phyloP scores from a whole-genome alignment of 2,113 vertebrate species.

The Perca schrenkii region DNA sequence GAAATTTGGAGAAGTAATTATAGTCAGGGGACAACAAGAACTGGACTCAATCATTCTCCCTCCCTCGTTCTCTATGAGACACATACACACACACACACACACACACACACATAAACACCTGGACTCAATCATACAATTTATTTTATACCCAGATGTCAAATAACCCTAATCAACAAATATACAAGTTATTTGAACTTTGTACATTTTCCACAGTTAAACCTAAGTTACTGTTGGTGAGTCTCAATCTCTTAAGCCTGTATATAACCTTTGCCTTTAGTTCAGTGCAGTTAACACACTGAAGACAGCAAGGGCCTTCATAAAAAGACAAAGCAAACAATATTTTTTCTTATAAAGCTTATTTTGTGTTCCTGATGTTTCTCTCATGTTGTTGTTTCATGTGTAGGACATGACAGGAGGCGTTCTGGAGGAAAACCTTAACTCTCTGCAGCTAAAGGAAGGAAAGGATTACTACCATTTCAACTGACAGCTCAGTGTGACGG shows the following conservation, averaged over 20 bases:
- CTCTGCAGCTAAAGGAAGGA: conserved; percentile 86
- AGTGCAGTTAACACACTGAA: background rate
- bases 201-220: background rate
- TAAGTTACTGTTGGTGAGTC: background rate
- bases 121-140: conserved; percentile 57
- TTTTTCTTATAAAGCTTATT: background rate
- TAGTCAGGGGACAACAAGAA: conserved; percentile 46
- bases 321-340: background rate
- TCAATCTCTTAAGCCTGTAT: background rate
- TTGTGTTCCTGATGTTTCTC: background rate
- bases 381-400: conserved; percentile 11
- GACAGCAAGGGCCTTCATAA: background rate
- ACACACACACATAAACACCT: conserved; percentile 49
- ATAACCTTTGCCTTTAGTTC: conserved; percentile 6
- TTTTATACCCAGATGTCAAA: conserved; percentile 50
- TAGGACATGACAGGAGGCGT: conserved; percentile 94
- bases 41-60: conserved; percentile 60
- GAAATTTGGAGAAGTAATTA: conserved; percentile 67
- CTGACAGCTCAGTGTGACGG: conserved; percentile 54
- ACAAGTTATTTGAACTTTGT: conserved; percentile 22
- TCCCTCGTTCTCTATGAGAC: conserved; percentile 14
- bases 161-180: conserved; percentile 36
- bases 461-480: conserved; percentile 82
- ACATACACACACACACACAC: conserved; percentile 18
- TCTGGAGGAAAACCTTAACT: conserved; percentile 90